Evolutionary conservation across 1,140 invertebrate genomes (phyloP), one percentile per base, ranked within the genome.

Genomic region (Helicoverpa zea): DNA sequence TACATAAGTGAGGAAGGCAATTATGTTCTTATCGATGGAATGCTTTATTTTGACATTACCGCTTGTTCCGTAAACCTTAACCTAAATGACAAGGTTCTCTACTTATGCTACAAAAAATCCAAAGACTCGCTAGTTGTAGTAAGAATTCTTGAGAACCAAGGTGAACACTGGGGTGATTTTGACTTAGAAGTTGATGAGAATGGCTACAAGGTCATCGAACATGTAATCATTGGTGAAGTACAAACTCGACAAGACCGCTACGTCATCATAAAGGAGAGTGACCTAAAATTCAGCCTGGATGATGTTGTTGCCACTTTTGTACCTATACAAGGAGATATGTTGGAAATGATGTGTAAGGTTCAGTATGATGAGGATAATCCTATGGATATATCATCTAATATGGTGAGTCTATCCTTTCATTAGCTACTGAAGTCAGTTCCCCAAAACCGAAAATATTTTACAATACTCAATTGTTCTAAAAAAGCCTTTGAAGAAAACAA

Each of bases 271-370:
- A 95, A 95, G 51, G 95, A 96, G 14, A 91, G 92, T 77, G 91
- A 96, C 56, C 83, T 96, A 14, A 91, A 85, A 59, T 91, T 97
- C 68, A 91, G 95, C 80, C 88, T 97, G 35, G 96, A 97, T 81
- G 89, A 95, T 58, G 94, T 97, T 3, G 87, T 91, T 83, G 83
- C 91, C 3, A 91, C 86, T 58, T 95, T 96, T 81, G 80, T 96
- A 23, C 96, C 96, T 3, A 84, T 96, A 13, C 90, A 96, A 86
- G 97, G 97, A 5, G 97, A 97, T 88, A 97, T 96, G 96, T 64
- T 97, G 12, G 94, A 95, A 84, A 77, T 97, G n/a, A 95, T 95
- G 51, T 95, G 95, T 29, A 90, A 95, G 68, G 93, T 96, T 13
- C 95, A 96, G 86, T 84, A 96, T n/a, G 89, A 96, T 89, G 94